Evolutionary conservation across 2,113 vertebrate species (phyloP), one percentile per base, ranked within the genome.

Genomic region (Ploceus nigricollis): DNA sequence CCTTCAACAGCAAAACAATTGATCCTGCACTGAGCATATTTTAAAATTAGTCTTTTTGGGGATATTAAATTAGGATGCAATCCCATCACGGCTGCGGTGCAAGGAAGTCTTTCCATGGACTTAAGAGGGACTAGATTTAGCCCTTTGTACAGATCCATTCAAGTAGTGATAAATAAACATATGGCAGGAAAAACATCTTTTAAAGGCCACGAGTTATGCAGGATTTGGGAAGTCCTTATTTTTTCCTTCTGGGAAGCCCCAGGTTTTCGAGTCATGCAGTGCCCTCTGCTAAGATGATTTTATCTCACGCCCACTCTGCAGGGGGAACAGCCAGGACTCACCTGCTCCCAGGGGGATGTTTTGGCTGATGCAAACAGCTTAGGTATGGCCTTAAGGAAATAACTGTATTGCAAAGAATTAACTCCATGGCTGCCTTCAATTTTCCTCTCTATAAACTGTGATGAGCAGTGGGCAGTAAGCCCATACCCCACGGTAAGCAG

Each of bases 401-500:
- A 81, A 76, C n/a, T n/a, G 39, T 39, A 89, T 78, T 88, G 87
- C 48, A 93, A 48, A 90, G 70, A 82, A 96, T 97, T 96, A 97
- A 96, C 84, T 94, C 87, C 28, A 1, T 66, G 83, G 61, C 78
- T 94, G 79, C 75, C 86, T 91, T 77, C 89, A 77, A 45, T 96
- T 93, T 92, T 90, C 82, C 45, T 93, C 71, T 87, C 88, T 81
- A 64, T 95, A 92, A 96, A 94, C 54, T 86, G 78, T 66, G 81
- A 96, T 94, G 93, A 90, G 71, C 93, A 84, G 30, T 14, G 91
- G 93, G 91, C 96, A 97, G 93, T 45, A 57, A 95, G 90, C 94
- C 94, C 91, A 96, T 94, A 93, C 90, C 97, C 83, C 96, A 97
- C 30, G 48, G 91, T 87, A 92, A 95, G 90, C 69, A 89, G 83